Percentiles rank a stretch among this genome's conserved stretches.
Evolutionary conservation across 64 coral and sea anemone genomes (phyloP).

Genomic region (Pachyseris speciosa): DNA sequence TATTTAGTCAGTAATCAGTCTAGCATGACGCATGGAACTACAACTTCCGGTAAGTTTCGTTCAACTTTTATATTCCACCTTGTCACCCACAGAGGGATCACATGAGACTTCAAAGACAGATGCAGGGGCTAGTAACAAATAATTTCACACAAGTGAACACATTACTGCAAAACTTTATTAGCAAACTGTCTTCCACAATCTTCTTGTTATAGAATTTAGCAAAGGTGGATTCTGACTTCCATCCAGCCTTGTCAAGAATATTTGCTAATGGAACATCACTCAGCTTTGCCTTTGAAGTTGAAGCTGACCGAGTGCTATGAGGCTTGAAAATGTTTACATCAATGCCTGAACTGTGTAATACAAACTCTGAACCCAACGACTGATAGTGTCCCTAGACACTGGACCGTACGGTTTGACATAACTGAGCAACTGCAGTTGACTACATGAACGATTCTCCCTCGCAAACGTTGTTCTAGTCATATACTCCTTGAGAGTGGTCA

Average conservation of each 20-base stretch:
- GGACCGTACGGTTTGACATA: not conserved
- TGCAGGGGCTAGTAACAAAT: not conserved
- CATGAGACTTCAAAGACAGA: not conserved
- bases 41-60: not conserved
- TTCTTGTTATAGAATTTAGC: slow-evolving; percentile 3
- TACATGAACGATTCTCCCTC: not conserved
- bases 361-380: not conserved
- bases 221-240: not conserved
- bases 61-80: not conserved
- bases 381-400: not conserved
- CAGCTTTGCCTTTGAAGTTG: slow-evolving; percentile 11
- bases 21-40: no score
- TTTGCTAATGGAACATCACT: not conserved
- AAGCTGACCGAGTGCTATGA: not conserved
- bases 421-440: no score
- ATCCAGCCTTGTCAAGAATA: slow-evolving; percentile 15
- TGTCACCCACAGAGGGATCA: not conserved
- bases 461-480: not conserved
- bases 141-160: not conserved
- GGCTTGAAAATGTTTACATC: slow-evolving; percentile 7
- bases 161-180: not conserved
- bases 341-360: not conserved
- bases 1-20: no score
- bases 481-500: not conserved
- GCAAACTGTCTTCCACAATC: not conserved